A percentile compares a stretch with the other conserved stretches of the same genome.
phyloP scores from a whole-genome alignment of 2,797 vertebrate genomes.

The Rhabdophis nuchalis region DNA sequence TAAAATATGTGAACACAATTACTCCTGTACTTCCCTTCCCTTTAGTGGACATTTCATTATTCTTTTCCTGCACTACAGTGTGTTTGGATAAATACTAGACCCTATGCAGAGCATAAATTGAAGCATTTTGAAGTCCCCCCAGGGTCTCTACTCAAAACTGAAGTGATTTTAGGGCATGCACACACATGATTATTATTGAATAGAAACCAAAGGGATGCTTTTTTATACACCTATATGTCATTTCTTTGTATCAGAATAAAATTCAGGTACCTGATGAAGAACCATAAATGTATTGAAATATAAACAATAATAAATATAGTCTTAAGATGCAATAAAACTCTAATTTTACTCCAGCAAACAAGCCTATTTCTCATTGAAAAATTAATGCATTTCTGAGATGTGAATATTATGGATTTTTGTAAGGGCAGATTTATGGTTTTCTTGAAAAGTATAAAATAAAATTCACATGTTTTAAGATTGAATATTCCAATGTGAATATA shows the following conservation, averaged over 20 bases:
- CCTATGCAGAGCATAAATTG: background rate
- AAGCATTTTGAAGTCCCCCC: background rate
- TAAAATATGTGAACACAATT: background rate
- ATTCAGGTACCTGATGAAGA: background rate
- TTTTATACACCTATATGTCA: background rate
- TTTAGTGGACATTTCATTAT: background rate
- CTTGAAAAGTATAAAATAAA: background rate
- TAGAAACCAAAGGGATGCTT: background rate
- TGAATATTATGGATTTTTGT: background rate
- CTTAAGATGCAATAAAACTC: background rate
- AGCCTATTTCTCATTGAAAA: background rate
- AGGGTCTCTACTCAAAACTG: background rate
- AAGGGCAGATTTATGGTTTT: background rate
- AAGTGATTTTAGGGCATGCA: background rate
- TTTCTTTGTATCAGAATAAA: background rate
- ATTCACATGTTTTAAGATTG: background rate
- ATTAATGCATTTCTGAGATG: background rate
- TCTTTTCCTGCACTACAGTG: background rate
- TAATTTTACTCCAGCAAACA: background rate
- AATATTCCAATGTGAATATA: background rate
- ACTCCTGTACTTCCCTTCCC: background rate
- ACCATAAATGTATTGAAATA: background rate
- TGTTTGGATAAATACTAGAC: background rate
- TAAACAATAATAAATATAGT: background rate
- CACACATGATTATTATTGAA: background rate